phyloP scores from a whole-genome alignment of 2,113 vertebrate genomes.

The Brachionichthys hirsutus region DNA sequence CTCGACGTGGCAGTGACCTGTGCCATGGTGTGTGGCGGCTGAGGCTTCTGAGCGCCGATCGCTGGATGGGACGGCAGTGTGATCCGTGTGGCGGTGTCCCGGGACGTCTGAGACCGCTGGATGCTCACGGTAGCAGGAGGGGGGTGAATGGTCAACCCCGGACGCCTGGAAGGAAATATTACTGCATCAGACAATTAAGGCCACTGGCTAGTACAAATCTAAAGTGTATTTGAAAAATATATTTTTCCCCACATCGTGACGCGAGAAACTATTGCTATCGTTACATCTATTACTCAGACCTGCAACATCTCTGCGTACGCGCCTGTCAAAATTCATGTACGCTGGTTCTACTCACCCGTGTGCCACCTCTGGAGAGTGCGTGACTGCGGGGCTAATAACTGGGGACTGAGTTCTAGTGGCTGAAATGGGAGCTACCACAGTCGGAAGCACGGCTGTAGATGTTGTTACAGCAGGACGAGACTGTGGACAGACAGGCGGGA shows the following conservation, averaged over 20 bases:
- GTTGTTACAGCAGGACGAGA: conserved; percentile 91
- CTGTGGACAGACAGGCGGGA: conserved; percentile 67
- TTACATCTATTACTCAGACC: neutral
- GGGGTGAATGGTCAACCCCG: conserved; percentile 88
- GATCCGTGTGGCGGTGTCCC: conserved; percentile 87
- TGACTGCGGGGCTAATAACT: conserved; percentile 88
- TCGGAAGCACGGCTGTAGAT: conserved; percentile 89
- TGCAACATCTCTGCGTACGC: neutral
- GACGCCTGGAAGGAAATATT: conserved; percentile 74
- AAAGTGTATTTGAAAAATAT: too few species aligned
- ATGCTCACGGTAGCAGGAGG: conserved; percentile 89
- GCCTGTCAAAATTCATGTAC: neutral
- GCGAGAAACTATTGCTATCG: too few species aligned
- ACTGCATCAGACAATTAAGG: neutral
- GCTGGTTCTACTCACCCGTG: conserved; percentile 85
- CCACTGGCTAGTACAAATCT: neutral
- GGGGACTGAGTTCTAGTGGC: conserved; percentile 94
- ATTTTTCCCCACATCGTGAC: too few species aligned
- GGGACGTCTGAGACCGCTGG: conserved; percentile 85
- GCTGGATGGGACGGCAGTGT: conserved; percentile 92
- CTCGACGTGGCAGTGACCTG: conserved; percentile 77
- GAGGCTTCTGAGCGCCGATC: conserved; percentile 86
- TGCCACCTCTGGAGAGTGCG: conserved; percentile 87
- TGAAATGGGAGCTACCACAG: conserved; percentile 92
- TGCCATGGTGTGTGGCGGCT: conserved; percentile 90